Evolutionary conservation across 2,888 invertebrate genomes (phyloP).

Genomic region (Ptilodon capucinus): DNA sequence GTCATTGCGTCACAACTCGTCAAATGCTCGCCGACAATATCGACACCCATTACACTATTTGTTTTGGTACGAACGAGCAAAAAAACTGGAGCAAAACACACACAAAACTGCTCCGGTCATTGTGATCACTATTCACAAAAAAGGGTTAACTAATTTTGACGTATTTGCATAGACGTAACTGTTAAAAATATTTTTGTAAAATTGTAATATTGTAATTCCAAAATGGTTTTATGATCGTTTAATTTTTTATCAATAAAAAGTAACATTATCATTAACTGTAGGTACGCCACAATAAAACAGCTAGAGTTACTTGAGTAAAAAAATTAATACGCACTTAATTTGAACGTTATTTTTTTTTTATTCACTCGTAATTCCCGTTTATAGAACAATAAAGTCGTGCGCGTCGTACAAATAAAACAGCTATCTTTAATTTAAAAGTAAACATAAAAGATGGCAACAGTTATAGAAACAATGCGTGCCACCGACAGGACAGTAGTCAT

Average conservation of each 20-base stretch:
- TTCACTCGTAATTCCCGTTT: slow-evolving; percentile 31
- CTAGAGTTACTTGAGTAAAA: neutral
- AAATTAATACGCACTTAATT: slow-evolving; percentile 20
- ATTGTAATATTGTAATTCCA: slow-evolving; percentile 10
- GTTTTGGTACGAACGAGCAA: slow-evolving; percentile 40
- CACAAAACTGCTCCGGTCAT: slow-evolving; percentile 33
- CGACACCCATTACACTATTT: slow-evolving; percentile 48
- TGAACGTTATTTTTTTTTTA: slow-evolving; percentile 33
- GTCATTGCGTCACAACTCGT: slow-evolving; percentile 43
- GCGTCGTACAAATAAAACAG: slow-evolving; percentile 52
- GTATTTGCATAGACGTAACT: slow-evolving; percentile 44
- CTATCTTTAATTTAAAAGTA: slow-evolving; percentile 34
- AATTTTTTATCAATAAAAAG: slow-evolving; percentile 23
- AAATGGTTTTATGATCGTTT: slow-evolving; percentile 5
- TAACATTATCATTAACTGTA: slow-evolving; percentile 25
- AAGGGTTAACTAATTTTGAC: slow-evolving; percentile 44
- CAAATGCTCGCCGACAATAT: slow-evolving; percentile 34
- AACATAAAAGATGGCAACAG: slow-evolving; percentile 29
- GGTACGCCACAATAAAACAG: neutral
- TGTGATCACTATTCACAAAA: slow-evolving; percentile 36
- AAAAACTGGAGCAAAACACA: slow-evolving; percentile 64
- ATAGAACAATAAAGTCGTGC: slow-evolving; percentile 35
- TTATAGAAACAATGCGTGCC: slow-evolving; percentile 37
- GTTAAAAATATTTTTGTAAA: slow-evolving; percentile 1
- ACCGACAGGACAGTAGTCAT: slow-evolving; percentile 57